These are phyloP conservation scores for Terrapene triunguis DNA, from an alignment of 2,113 vertebrate genomes.

Conservation along the genomic window DNA sequence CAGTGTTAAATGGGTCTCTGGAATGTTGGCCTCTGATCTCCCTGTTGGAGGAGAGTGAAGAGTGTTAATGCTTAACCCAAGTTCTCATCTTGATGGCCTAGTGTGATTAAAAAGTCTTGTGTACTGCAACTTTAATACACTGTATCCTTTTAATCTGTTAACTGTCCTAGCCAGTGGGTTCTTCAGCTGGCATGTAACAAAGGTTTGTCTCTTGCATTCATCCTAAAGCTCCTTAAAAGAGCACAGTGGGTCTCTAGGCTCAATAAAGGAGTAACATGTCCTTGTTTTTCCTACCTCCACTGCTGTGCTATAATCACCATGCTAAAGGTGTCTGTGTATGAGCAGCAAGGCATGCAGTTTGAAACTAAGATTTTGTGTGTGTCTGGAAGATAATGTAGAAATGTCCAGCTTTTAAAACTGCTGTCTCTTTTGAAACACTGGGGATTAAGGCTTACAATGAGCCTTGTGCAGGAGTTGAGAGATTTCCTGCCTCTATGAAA, in stretches of 20 bases:
- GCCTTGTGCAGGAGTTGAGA: not conserved
- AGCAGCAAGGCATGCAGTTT: not conserved
- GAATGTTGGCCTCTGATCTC: not conserved
- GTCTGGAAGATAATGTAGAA: not conserved
- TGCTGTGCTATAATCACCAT: not conserved
- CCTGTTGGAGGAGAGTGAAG: not conserved
- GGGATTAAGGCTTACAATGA: not conserved
- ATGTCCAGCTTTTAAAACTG: not conserved
- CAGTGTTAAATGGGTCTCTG: not conserved
- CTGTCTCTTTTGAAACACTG: not conserved
- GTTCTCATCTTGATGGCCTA: not conserved
- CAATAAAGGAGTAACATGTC: not conserved
- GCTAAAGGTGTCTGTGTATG: not conserved
- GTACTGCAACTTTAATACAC: not conserved
- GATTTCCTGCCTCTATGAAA: not conserved
- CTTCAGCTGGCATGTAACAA: not conserved
- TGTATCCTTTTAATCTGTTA: not conserved
- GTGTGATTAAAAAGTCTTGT: not conserved
- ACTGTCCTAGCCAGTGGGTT: not conserved
- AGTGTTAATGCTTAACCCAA: not conserved
- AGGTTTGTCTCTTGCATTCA: not conserved
- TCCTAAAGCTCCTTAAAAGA: not conserved
- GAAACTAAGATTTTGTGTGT: not conserved
- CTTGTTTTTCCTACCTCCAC: not conserved
- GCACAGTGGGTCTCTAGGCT: not conserved